These are phyloP conservation scores for Lagopus muta DNA, from an alignment of 2,113 vertebrate species.

Conservation along the genomic window DNA sequence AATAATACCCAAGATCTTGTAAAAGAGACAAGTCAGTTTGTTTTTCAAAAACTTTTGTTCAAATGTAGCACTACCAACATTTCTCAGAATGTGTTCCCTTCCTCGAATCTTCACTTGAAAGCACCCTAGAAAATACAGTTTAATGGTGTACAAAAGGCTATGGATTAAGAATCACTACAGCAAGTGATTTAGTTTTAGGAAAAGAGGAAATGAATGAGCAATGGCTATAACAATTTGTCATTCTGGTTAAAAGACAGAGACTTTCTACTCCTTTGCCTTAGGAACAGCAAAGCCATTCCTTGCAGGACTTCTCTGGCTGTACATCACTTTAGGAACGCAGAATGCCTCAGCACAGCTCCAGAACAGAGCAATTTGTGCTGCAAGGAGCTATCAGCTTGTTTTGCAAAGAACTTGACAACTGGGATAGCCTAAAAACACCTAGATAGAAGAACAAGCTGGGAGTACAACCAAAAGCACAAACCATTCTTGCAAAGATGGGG, in stretches of 20 bases:
- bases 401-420: slow-evolving; percentile 12
- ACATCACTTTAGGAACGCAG: slow-evolving; percentile 36
- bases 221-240: background rate
- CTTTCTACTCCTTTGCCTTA: background rate
- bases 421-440: slow-evolving; percentile 38
- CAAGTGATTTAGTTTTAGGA: background rate
- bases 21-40: background rate
- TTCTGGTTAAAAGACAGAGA: background rate
- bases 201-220: background rate
- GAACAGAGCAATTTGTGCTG: slow-evolving; percentile 19
- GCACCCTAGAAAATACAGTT: background rate
- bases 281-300: slow-evolving; percentile 15
- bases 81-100: background rate
- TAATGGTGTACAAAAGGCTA: background rate
- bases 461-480: slow-evolving; percentile 55
- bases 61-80: background rate
- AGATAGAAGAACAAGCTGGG: slow-evolving; percentile 11
- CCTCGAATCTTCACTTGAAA: background rate
- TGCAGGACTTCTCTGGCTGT: background rate
- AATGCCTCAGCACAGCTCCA: background rate
- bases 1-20: background rate
- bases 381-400: background rate
- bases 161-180: background rate
- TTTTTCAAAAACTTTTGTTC: background rate
- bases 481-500: slow-evolving; percentile 5